Base-by-base conservation (phyloP, 2,888 invertebrate species). In the Pristionchus maxplancki region DNA sequence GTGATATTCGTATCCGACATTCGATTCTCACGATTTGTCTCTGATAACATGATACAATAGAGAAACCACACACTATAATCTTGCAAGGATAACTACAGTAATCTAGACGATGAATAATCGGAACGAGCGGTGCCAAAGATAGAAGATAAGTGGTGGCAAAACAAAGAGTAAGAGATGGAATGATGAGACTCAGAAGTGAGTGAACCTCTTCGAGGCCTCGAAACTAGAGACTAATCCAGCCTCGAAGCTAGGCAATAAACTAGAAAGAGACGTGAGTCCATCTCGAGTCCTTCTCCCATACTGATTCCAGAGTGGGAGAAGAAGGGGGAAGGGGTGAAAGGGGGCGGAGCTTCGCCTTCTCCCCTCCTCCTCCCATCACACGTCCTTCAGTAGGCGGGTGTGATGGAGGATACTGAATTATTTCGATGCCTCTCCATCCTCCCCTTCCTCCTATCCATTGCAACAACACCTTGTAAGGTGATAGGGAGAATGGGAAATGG, bases 321-420 rank as follows among this genome's bases (percentile, higher is more conserved):
- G 37, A n/a, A 58, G 9, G 58, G 9, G n/a, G 78, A 48, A 28
- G 44, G 58, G 28, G 6, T 40, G n/a, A 40, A 78, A 48, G 44
- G 78, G 78, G 78, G 78, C 78, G 78, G 78, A 78, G 78, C 58
- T 78, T 40, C 3, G 78, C 44, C 40, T 44, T 15, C 9, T 4
- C 48, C 40, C 15, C 44, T 4, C 44, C 78, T 28, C 44, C 44
- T 24, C 78, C 44, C 44, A 48, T 71, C 71, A 20, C 71, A 67
- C 64, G 64, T 71, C 71, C 34, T 71, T 71, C 71, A 71, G 71
- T 71, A 71, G 71, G 71, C 71, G 71, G 31, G 64, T 71, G 71
- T 71, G 71, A 71, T 78, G 44, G 78, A 48, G 44, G 58, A 48
- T 78, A 78, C 44, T 78, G 78, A 78, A 78, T 78, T 78, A 78